Base-by-base conservation (phyloP, 2,888 invertebrate genomes). In the Bembecia ichneumoniformis region DNA sequence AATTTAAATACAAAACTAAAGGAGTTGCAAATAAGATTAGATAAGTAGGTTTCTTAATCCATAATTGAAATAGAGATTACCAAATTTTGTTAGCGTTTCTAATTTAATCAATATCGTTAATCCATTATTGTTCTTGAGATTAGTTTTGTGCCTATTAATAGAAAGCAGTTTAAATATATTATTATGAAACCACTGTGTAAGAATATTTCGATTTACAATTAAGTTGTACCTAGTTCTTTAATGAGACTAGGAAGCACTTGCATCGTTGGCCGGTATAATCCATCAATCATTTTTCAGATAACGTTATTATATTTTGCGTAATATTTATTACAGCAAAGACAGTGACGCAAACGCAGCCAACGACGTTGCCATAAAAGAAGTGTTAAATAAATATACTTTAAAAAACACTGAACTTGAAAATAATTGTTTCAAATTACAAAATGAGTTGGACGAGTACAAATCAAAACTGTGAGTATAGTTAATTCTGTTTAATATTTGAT, bases 381-480 rank as follows among this genome's bases (percentile, higher is more conserved):
- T 70, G 14, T 59, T 68, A 50, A 64, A 60, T 56, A 86, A 88
- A 66, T 88, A 89, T 62, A 71, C 81, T 3, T 62, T 75, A 17
- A 83, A 81, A 70, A 75, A 78, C 36, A 62, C 72, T 10, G 74
- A 79, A 51, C 64, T 83, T 17, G 81, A 87, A 68, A 79, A 83
- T 28, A 74, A 75, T 55, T 79, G 77, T 59, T 86, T 88, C 56
- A 78, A 72, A 58, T 55, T 79, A 46, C 71, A 82, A 73, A 81
- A 75, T 74, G 76, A 83, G 62, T 55, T 88, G 57, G 86, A 77
- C 58, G 72, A 74, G 52, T 70, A 70, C 58, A 77, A 81, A 71
- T 58, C 74, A 47, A 86, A 89, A 53, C 66, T 91, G 73, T 92
- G 82, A 77, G 91, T 80, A 10, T 53, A 75, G 78, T 1, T 83